Percentiles rank a stretch among this genome's conserved stretches.
Conservation (phyloP, 2,797 vertebrate species). For the Clarias pachynema region DNA sequence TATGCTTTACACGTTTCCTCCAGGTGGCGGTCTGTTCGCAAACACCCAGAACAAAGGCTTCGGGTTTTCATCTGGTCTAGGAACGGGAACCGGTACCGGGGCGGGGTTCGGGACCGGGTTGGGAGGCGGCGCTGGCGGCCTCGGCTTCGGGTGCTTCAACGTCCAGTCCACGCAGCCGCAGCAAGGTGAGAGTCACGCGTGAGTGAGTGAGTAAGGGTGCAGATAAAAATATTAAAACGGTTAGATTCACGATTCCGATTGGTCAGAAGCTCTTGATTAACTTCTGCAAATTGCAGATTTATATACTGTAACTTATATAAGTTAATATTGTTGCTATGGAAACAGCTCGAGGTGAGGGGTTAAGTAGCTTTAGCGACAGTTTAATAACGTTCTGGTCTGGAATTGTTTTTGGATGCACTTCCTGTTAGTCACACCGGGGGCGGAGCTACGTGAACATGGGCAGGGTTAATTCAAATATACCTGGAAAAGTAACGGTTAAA, state of each 20-base stretch:
- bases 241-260: background rate
- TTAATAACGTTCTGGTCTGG: no score
- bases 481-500: background rate
- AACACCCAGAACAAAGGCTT: conserved; percentile 94
- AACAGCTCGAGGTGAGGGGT: background rate
- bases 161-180: conserved; percentile 85
- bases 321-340: background rate
- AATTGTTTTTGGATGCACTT: background rate
- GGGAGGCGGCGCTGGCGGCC: conserved; percentile 79
- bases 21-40: conserved; percentile 85
- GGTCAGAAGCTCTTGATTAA: background rate
- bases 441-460: background rate
- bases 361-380: no score
- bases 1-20: background rate
- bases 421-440: background rate
- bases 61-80: conserved; percentile 89
- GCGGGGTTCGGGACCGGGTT: conserved; percentile 85
- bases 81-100: conserved; percentile 73
- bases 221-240: background rate
- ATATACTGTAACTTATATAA: no score
- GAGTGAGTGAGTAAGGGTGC: background rate
- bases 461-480: background rate
- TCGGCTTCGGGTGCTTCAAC: conserved; percentile 89
- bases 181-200: conserved; percentile 68
- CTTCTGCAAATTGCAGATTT: background rate